Percentiles rank a stretch among this genome's conserved stretches.
Conservation (phyloP, 1,140 invertebrate genomes). For the Bombyx mandarina region DNA sequence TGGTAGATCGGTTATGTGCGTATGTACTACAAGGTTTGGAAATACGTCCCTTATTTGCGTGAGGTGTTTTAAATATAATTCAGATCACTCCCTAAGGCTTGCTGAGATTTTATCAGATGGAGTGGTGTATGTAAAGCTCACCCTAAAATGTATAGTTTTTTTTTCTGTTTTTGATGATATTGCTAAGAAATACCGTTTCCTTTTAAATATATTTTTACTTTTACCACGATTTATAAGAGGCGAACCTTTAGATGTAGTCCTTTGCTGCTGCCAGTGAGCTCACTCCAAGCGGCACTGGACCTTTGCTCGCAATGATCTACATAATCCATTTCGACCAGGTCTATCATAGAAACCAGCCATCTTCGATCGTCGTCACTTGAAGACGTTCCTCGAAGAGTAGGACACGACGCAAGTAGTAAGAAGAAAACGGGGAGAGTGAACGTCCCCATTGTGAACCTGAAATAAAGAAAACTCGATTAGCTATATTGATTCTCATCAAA, state of each 20-base stretch:
- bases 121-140: too few relatives aligned
- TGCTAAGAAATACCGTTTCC: too few relatives aligned
- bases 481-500: too few relatives aligned
- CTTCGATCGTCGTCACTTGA: constrained; percentile 40
- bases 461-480: neutral
- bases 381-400: constrained; percentile 31
- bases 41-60: too few relatives aligned
- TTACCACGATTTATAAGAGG: neutral
- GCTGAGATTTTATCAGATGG: too few relatives aligned
- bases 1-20: too few relatives aligned
- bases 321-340: constrained; percentile 51
- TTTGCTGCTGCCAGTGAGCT: constrained; percentile 35
- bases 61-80: too few relatives aligned
- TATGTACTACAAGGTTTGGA: too few relatives aligned
- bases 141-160: too few relatives aligned
- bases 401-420: constrained; percentile 28
- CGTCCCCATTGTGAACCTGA: constrained; percentile 43
- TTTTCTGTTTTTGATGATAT: too few relatives aligned
- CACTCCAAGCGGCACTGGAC: constrained; percentile 45
- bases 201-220: too few relatives aligned
- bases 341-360: constrained; percentile 43
- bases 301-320: constrained; percentile 47
- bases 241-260: constrained; percentile 43
- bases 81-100: too few relatives aligned
- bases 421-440: constrained; percentile 35